These are phyloP conservation scores for Semnornis frantzii DNA, from an alignment of 2,113 vertebrate genomes.

Conservation along the genomic window DNA sequence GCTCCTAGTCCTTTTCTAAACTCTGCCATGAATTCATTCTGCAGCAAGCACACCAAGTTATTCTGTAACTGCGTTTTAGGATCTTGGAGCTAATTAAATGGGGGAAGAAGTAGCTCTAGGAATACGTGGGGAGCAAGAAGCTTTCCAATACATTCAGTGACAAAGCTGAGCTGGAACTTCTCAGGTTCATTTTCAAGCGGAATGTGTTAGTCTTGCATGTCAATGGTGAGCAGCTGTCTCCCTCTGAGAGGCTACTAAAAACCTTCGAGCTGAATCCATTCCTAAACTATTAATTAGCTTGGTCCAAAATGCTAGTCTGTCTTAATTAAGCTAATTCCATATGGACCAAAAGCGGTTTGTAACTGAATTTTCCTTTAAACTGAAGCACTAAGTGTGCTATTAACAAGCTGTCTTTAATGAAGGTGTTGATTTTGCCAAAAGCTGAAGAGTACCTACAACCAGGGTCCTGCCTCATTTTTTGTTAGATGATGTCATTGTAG, in stretches of 20 bases:
- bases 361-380: not conserved
- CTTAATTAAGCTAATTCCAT: constrained; percentile 40
- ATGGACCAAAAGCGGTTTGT: not conserved
- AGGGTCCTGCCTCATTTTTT: not conserved
- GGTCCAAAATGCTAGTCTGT: constrained; percentile 22
- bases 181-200: not conserved
- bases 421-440: not conserved
- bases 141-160: not conserved
- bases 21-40: not conserved
- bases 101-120: not conserved
- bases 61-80: not conserved
- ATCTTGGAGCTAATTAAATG: not conserved
- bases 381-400: not conserved
- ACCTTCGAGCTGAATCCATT: not conserved
- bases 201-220: not conserved
- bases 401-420: not conserved
- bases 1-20: not conserved
- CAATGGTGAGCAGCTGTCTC: not conserved
- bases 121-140: not conserved
- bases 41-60: not conserved
- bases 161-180: not conserved
- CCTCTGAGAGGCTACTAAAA: not conserved
- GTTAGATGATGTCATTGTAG: not conserved
- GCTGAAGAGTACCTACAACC: not conserved
- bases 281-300: constrained; percentile 33